phyloP scores from a whole-genome alignment of 2,797 vertebrate species.

The Cynopterus sphinx region DNA sequence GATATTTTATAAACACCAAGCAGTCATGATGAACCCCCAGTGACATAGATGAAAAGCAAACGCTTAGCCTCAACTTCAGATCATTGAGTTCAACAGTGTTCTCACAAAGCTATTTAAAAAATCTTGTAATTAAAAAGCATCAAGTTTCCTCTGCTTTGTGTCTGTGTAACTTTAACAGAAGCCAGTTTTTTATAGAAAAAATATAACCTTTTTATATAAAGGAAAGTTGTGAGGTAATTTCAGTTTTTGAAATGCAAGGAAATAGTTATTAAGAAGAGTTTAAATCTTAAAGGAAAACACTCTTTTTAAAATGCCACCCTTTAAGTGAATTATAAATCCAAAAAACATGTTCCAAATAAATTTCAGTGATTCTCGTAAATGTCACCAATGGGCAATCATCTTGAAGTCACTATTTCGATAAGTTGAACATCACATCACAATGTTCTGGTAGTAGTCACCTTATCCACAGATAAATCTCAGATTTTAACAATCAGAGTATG shows the following conservation, averaged over 20 bases:
- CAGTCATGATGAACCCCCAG: not conserved
- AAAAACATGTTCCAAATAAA: not conserved
- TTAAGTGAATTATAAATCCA: not conserved
- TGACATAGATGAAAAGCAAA: not conserved
- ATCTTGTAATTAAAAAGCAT: conserved; percentile 12
- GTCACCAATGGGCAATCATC: not conserved
- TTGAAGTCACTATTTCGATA: not conserved
- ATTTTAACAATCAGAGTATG: not conserved
- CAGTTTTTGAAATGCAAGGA: not conserved
- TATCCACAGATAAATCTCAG: not conserved
- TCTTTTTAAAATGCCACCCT: not conserved
- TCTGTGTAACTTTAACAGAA: not conserved
- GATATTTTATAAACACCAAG: not conserved
- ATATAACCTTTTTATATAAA: conserved; percentile 10
- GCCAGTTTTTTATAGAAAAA: not conserved
- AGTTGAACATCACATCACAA: not conserved
- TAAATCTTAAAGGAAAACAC: not conserved
- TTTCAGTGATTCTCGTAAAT: not conserved
- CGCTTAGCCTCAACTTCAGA: not conserved
- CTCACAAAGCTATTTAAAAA: not conserved
- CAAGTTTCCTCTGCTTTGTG: not conserved
- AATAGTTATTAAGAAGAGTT: not conserved
- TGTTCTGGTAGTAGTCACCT: not conserved
- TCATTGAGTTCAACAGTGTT: not conserved
- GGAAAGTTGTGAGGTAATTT: not conserved